Conservation (phyloP, 2,797 vertebrate species). For the Sebastes jordani region DNA sequence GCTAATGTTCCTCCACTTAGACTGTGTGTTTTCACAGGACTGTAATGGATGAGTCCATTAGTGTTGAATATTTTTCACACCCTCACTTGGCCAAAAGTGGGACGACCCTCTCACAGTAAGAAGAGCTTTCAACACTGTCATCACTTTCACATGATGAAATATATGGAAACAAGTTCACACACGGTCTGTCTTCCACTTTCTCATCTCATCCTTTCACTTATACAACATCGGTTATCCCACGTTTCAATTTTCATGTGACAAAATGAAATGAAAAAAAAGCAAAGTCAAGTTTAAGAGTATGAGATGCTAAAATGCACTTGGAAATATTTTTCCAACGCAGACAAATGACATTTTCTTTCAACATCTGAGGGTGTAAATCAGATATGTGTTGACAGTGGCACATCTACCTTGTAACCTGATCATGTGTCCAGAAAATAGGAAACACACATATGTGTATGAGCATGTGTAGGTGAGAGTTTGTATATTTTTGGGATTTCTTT, state of each 20-base stretch:
- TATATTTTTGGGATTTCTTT: not conserved
- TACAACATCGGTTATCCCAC: not conserved
- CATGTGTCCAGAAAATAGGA: not conserved
- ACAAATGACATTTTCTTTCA: conserved; percentile 13
- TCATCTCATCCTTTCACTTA: not conserved
- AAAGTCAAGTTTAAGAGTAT: not conserved
- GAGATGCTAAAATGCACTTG: not conserved
- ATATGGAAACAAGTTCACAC: not conserved
- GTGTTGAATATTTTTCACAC: conserved; percentile 54
- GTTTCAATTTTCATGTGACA: not conserved
- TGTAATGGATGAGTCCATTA: conserved; percentile 60
- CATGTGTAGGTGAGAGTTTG: not conserved
- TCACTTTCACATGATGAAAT: conserved; percentile 36
- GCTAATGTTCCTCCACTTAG: conserved; percentile 45
- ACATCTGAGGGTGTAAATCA: not conserved
- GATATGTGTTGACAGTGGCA: not conserved
- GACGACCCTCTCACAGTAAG: not conserved
- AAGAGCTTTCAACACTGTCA: conserved; percentile 18
- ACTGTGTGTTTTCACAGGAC: conserved; percentile 49
- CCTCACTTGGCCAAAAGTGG: conserved; percentile 8
- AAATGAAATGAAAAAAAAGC: not conserved
- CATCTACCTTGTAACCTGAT: conserved; percentile 6
- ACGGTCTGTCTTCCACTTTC: not conserved
- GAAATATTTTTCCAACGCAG: not conserved
- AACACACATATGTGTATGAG: conserved; percentile 7